phyloP scores from a whole-genome alignment of 2,797 vertebrate genomes.

The Sebastes taczanowskii region DNA sequence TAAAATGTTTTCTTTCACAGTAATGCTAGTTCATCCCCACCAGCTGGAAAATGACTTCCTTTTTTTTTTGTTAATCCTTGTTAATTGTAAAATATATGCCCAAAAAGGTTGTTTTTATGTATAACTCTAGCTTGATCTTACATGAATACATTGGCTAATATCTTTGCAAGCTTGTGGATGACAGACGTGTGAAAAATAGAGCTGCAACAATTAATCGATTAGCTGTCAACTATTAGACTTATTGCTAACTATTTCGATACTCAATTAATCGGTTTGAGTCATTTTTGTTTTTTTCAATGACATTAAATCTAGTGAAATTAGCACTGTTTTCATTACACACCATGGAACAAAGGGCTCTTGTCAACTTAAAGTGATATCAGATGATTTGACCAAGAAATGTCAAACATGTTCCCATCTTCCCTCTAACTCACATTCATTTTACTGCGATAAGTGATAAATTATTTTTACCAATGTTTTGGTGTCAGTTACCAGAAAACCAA shows the following conservation, averaged over 20 bases:
- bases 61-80: constrained; percentile 17
- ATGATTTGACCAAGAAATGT: constrained; percentile 40
- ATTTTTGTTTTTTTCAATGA: neutral
- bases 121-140: neutral
- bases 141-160: neutral
- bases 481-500: constrained; percentile 44
- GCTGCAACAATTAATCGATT: no score
- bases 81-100: neutral
- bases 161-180: neutral
- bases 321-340: neutral
- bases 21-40: constrained; percentile 5
- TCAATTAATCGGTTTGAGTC: no score
- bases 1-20: constrained; percentile 48
- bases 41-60: constrained; percentile 51
- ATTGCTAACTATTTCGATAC: no score
- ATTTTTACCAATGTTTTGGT: constrained; percentile 32
- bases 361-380: constrained; percentile 23
- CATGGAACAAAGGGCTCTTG: constrained; percentile 10
- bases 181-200: neutral
- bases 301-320: constrained; percentile 9
- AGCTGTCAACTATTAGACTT: no score
- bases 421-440: constrained; percentile 33
- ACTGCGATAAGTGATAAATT: constrained; percentile 23
- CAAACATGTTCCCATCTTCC: constrained; percentile 29
- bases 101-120: constrained; percentile 5